Conservation (phyloP, 2,888 invertebrate genomes). For the Andrena bicolor region DNA sequence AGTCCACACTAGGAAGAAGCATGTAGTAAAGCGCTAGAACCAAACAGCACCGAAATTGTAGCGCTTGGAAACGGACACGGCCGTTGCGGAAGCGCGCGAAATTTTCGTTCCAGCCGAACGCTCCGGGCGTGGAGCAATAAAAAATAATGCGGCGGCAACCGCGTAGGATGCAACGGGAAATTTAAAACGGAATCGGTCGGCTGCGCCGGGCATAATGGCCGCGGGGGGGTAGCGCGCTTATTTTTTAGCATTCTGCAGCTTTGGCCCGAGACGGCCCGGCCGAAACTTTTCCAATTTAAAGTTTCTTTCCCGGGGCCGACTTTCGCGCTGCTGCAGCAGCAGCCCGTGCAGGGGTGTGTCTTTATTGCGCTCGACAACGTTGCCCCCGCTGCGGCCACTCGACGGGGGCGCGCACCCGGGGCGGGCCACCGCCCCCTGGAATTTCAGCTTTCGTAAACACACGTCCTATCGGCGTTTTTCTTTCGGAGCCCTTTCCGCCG, state of each 20-base stretch:
- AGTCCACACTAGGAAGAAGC: too few relatives aligned
- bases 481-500: conserved; percentile 63
- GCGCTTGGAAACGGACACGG: background rate
- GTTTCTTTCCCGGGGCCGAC: conserved; percentile 78
- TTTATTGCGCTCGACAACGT: conserved; percentile 83
- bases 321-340: conserved; percentile 78
- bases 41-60: background rate
- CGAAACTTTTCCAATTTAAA: conserved; percentile 83
- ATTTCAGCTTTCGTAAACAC: conserved; percentile 74
- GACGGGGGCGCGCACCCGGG: conserved; percentile 28
- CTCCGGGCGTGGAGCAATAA: background rate
- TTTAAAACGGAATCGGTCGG: conserved; percentile 38
- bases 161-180: conserved; percentile 27
- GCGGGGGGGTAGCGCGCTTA: conserved; percentile 59
- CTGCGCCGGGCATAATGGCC: conserved; percentile 52
- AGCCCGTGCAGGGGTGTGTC: conserved; percentile 79
- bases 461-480: conserved; percentile 73
- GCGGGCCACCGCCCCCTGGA: conserved; percentile 50
- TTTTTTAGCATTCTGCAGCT: conserved; percentile 75
- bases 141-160: background rate
- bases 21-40: too few relatives aligned
- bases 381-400: conserved; percentile 70
- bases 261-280: conserved; percentile 72
- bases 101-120: background rate
- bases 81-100: background rate